These are phyloP conservation scores for Homalodisca vitripennis DNA, from an alignment of 1,140 invertebrate genomes.

Conservation along the genomic window DNA sequence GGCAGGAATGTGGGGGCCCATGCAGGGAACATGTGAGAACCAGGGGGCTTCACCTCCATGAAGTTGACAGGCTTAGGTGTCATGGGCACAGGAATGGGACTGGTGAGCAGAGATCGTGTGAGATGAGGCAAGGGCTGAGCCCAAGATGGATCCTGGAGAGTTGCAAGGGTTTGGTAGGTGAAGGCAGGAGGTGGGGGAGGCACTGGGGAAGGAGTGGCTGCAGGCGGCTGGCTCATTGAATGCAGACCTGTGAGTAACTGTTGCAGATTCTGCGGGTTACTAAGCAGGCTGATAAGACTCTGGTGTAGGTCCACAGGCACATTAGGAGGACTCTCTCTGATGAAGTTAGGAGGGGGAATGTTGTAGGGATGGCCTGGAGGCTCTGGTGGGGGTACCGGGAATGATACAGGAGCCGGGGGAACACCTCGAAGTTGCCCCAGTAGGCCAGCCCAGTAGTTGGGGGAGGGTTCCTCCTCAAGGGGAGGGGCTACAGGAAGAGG, in stretches of 20 bases:
- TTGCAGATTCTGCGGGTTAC: slow-evolving; percentile 46
- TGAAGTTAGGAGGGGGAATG: slow-evolving; percentile 29
- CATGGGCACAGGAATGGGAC: slow-evolving; percentile 35
- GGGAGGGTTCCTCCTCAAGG: slow-evolving; percentile 21
- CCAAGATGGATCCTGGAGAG: slow-evolving; percentile 30
- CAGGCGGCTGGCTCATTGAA: slow-evolving; percentile 24
- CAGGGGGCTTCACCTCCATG: slow-evolving; percentile 16
- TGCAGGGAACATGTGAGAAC: neutral
- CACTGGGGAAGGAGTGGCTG: slow-evolving; percentile 33
- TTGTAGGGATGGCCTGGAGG: slow-evolving; percentile 21
- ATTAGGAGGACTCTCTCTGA: slow-evolving; percentile 30
- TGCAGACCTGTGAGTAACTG: slow-evolving; percentile 44
- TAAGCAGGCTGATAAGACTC: slow-evolving; percentile 45
- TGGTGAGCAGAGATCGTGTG: slow-evolving; percentile 36
- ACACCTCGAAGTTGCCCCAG: slow-evolving; percentile 16
- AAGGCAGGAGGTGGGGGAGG: slow-evolving; percentile 39
- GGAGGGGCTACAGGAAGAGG: neutral
- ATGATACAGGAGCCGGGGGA: slow-evolving; percentile 29
- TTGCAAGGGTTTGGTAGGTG: slow-evolving; percentile 36
- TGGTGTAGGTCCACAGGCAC: slow-evolving; percentile 45
- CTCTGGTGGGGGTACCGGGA: slow-evolving; percentile 24
- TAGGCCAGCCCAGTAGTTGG: slow-evolving; percentile 24
- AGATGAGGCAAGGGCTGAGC: slow-evolving; percentile 32
- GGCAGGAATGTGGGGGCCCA: slow-evolving; percentile 15
- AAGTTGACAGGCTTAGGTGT: slow-evolving; percentile 31